A percentile compares a stretch with the other conserved stretches of the same genome.
Evolutionary conservation across 2,113 vertebrate species (phyloP).

Genomic region (Origma solitaria): DNA sequence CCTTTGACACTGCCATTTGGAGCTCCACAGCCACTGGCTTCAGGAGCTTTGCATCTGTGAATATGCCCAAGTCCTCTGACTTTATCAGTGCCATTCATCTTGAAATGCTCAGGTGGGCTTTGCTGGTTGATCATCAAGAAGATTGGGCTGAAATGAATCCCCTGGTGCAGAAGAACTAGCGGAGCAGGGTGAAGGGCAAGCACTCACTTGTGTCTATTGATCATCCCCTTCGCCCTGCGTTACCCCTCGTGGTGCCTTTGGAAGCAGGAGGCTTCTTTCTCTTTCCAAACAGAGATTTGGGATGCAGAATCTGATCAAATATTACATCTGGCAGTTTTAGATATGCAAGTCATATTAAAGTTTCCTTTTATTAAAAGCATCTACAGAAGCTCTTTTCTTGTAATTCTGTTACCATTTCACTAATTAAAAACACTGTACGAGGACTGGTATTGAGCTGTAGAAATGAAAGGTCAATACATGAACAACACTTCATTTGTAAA

Average conservation of each 20-base stretch:
- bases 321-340: background rate
- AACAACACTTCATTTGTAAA: conserved; percentile 72
- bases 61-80: accelerated
- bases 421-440: conserved; percentile 58
- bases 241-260: background rate
- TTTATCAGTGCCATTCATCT: background rate
- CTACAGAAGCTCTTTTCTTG: background rate
- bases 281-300: background rate
- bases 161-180: background rate
- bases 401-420: background rate
- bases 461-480: conserved; percentile 66
- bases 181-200: background rate
- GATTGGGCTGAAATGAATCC: background rate
- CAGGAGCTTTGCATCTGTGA: background rate
- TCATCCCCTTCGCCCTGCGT: background rate
- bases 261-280: background rate
- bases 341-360: background rate
- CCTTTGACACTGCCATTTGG: background rate
- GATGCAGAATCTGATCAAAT: background rate
- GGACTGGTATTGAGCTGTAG: conserved; percentile 39
- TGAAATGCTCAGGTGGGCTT: background rate
- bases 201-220: background rate
- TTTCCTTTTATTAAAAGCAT: background rate
- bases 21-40: background rate
- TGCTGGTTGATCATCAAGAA: background rate